Percentiles rank a stretch among this genome's conserved stretches.
phyloP scores from a whole-genome alignment of 1,140 invertebrate genomes.

The Dreissena polymorpha region DNA sequence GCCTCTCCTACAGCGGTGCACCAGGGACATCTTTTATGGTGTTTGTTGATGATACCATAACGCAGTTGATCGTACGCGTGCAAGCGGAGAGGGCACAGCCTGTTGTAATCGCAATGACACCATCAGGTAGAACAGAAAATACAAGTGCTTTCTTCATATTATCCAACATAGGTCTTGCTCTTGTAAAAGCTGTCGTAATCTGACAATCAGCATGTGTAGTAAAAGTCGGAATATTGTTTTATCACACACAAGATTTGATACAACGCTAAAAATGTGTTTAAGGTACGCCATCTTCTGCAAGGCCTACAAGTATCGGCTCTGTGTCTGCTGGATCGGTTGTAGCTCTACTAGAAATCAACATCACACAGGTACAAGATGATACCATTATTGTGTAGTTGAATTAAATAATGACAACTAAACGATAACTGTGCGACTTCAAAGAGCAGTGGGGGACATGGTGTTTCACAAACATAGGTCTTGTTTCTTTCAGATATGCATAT shows the following conservation, averaged over 20 bases:
- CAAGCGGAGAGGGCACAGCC: slow-evolving; percentile 41
- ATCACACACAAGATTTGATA: too few relatives aligned
- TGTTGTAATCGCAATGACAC: slow-evolving; percentile 1
- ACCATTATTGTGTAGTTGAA: too few relatives aligned
- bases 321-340: slow-evolving; percentile 36
- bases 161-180: too few relatives aligned
- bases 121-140: slow-evolving; percentile 12
- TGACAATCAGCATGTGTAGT: too few relatives aligned
- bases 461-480: too few relatives aligned
- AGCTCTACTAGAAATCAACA: slow-evolving; percentile 29
- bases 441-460: too few relatives aligned
- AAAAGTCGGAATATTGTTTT: too few relatives aligned
- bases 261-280: too few relatives aligned
- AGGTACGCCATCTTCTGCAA: not conserved
- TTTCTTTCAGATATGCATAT: too few relatives aligned
- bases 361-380: slow-evolving; percentile 22
- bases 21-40: slow-evolving; percentile 6
- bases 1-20: slow-evolving; percentile 1
- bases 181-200: too few relatives aligned
- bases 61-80: slow-evolving; percentile 11
- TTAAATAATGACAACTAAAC: too few relatives aligned
- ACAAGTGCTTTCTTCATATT: not conserved
- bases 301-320: slow-evolving; percentile 8
- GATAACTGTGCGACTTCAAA: too few relatives aligned
- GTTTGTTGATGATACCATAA: slow-evolving; percentile 43